These are phyloP conservation scores for Gobionotothen gibberifrons DNA, from an alignment of 2,797 vertebrate species.

Conservation along the genomic window DNA sequence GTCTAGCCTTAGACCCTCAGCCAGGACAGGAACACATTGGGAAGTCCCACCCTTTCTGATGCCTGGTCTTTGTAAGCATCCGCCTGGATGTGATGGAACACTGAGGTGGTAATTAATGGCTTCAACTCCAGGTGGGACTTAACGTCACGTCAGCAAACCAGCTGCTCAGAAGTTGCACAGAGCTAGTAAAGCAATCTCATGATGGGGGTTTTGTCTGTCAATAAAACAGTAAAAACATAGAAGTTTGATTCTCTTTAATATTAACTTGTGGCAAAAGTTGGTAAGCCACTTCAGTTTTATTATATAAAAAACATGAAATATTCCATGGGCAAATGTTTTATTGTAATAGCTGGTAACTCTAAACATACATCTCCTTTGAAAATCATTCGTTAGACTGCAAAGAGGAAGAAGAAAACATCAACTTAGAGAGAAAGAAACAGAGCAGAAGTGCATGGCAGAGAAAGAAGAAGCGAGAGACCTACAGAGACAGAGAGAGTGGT, in stretches of 20 bases:
- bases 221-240: conserved; percentile 14
- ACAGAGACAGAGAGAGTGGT: conserved; percentile 62
- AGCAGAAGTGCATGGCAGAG: conserved; percentile 27
- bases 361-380: conserved; percentile 10
- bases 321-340: not conserved
- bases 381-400: conserved; percentile 17
- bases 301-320: not conserved
- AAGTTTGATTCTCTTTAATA: conserved; percentile 4
- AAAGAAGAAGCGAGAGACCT: conserved; percentile 57
- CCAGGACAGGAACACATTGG: conserved; percentile 61
- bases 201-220: not conserved
- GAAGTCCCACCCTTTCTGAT: conserved; percentile 69
- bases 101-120: conserved; percentile 76
- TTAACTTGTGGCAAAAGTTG: conserved; percentile 1
- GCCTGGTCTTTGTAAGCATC: conserved; percentile 61
- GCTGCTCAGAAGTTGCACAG: conserved; percentile 59
- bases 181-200: conserved; percentile 1
- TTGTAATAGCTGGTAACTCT: conserved; percentile 4
- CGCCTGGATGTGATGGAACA: conserved; percentile 54
- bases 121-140: conserved; percentile 74
- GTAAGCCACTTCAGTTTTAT: not conserved
- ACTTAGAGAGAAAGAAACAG: conserved; percentile 16
- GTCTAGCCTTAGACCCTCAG: conserved; percentile 63
- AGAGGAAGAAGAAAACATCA: conserved; percentile 8
- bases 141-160: conserved; percentile 58